phyloP scores from a whole-genome alignment of 2,888 invertebrate genomes.

The Pollenia labialis region DNA sequence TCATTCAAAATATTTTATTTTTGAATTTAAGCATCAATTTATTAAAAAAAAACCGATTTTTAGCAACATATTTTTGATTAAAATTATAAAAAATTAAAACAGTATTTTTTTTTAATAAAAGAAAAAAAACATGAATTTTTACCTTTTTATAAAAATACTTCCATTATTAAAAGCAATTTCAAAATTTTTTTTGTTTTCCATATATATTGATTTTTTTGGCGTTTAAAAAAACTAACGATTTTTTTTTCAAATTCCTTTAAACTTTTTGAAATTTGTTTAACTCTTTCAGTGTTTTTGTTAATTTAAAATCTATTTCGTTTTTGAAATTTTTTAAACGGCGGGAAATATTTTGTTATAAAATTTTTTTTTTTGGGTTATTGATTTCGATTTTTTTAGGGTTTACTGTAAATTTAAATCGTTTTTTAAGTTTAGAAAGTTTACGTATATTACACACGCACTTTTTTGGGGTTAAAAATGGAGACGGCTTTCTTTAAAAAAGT shows the following conservation, averaged over 20 bases:
- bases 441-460: slow-evolving; percentile 27
- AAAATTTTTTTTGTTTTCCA: slow-evolving; percentile 84
- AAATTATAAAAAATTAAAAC: slow-evolving; percentile 49
- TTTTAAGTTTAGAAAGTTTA: background rate
- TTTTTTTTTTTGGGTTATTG: slow-evolving; percentile 39
- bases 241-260: too few species aligned
- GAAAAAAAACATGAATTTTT: slow-evolving; percentile 74
- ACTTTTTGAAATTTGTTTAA: too few species aligned
- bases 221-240: background rate
- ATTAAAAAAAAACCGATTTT: slow-evolving; percentile 4
- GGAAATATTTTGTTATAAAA: slow-evolving; percentile 26
- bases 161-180: slow-evolving; percentile 84
- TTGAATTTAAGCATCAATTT: background rate
- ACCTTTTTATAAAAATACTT: slow-evolving; percentile 84
- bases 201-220: slow-evolving; percentile 80
- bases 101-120: slow-evolving; percentile 36
- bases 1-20: slow-evolving; percentile 62
- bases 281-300: background rate
- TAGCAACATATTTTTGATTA: slow-evolving; percentile 24
- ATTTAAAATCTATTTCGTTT: background rate
- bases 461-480: slow-evolving; percentile 2
- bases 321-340: slow-evolving; percentile 48
- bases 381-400: background rate
- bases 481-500: slow-evolving; percentile 7
- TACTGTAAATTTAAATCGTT: background rate